Evolutionary conservation across 1,140 invertebrate genomes (phyloP).

Genomic region (Calycopis cecrops): DNA sequence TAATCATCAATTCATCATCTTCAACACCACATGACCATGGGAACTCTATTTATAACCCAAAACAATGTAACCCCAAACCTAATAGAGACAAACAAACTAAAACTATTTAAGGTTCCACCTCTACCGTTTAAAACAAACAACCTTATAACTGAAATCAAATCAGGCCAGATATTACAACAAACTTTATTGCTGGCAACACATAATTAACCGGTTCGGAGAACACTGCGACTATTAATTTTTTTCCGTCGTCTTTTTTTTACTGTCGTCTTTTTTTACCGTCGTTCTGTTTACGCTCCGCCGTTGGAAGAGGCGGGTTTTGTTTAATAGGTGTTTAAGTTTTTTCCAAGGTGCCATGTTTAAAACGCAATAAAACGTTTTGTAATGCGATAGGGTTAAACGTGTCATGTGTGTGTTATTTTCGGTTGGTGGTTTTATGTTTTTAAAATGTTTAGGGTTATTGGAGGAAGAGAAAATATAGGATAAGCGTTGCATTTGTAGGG

Average conservation of each 20-base stretch:
- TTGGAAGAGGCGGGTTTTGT: conserved; percentile 28
- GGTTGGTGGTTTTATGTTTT: background rate
- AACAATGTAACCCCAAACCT: background rate
- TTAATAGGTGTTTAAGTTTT: conserved; percentile 45
- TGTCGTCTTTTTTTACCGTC: background rate
- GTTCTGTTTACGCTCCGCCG: conserved; percentile 20
- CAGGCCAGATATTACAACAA: conserved; percentile 19
- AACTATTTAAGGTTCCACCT: no score
- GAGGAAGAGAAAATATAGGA: no score
- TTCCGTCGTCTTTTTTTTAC: conserved; percentile 35
- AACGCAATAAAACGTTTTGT: conserved; percentile 25
- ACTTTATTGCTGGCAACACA: conserved; percentile 44
- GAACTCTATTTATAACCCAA: no score
- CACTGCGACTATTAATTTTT: conserved; percentile 35
- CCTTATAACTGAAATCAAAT: background rate
- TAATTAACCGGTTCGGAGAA: conserved; percentile 39
- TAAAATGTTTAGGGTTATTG: no score
- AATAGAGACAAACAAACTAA: background rate
- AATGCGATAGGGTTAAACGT: background rate
- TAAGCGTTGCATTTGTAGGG: no score
- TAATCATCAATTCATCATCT: no score
- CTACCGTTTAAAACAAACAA: no score
- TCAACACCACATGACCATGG: no score
- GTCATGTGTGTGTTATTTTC: background rate
- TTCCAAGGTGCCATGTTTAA: conserved; percentile 24